Evolutionary conservation across 2,113 vertebrate genomes (phyloP), one percentile per base, ranked within the genome.

Genomic region (Chionis minor): DNA sequence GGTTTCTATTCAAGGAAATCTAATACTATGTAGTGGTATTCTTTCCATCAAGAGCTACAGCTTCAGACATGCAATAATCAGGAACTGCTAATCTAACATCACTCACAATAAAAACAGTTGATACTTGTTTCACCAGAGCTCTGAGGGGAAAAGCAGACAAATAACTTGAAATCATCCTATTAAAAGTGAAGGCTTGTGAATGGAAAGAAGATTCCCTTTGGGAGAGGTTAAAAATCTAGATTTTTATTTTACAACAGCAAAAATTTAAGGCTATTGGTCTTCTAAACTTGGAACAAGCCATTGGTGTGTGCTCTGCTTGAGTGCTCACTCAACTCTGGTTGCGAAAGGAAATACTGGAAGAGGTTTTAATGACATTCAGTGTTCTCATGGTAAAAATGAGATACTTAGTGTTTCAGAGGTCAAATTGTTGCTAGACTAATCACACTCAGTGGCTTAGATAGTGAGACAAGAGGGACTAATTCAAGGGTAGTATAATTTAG

Each of bases 21-120:
- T 85, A 88, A 96, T 95, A 88, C 73, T 92, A 90, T 4, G 12
- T 42, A 81, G 61, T 85, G 40, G 51, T 62, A 82, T 92, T 93
- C 51, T 86, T 97, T 92, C 96, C 82, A 88, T 44, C 3, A 3
- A 86, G 33, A 88, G 21, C 49, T 81, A 78, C 32, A 63, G 35
- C 40, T 85, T 84, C 90, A 90, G 80, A 49, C 32, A 80, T 61
- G 72, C 30, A 92, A 59, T 71, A 78, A 92, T 75, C 74, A 90
- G 65, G 20, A 87, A 75, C 66, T 54, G 23, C 40, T 79, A 88
- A 49, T 0, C 3, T 84, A 78, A 35, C 54, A 61, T 20, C 21
- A 79, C 55, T 9, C 11, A 42, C n/a, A 49, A 80, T 10, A 71
- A 86, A 81, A 86, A 20, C 23, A 81, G 52, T 30, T 63, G 23